Percentiles rank a stretch among this genome's conserved stretches.
Evolutionary conservation across 2,113 vertebrate genomes (phyloP).

Genomic region (Centropus unirufus): DNA sequence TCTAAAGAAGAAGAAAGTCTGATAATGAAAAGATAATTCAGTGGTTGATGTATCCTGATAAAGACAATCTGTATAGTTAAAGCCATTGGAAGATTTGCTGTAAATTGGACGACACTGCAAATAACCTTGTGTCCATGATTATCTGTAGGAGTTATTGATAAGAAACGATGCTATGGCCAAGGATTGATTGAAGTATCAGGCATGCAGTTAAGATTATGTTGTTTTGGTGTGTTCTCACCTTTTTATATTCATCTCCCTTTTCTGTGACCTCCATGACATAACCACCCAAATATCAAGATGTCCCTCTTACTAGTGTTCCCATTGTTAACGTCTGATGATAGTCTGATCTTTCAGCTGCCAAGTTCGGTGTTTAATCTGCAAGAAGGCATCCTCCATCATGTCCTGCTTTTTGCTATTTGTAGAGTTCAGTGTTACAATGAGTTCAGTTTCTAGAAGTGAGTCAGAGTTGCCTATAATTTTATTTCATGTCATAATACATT

Average conservation of each 20-base stretch:
- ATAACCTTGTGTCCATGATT: neutral
- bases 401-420: neutral
- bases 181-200: neutral
- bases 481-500: neutral
- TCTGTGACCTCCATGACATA: neutral
- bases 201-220: neutral
- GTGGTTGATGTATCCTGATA: neutral
- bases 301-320: neutral
- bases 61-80: neutral
- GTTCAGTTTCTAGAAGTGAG: neutral
- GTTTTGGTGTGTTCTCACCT: neutral
- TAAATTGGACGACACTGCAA: neutral
- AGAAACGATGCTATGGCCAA: neutral
- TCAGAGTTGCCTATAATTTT: neutral
- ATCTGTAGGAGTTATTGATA: neutral
- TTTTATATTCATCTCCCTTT: neutral
- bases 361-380: neutral
- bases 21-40: neutral
- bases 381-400: neutral
- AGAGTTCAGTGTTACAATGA: neutral
- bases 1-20: neutral
- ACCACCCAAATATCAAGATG: neutral
- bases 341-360: neutral
- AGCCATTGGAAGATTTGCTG: conserved; percentile 6
- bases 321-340: neutral